A percentile compares a stretch with the other conserved stretches of the same genome.
These are phyloP conservation scores for Cylindroiulus punctatus DNA, from an alignment of 2,888 invertebrate species.

Conservation along the genomic window DNA sequence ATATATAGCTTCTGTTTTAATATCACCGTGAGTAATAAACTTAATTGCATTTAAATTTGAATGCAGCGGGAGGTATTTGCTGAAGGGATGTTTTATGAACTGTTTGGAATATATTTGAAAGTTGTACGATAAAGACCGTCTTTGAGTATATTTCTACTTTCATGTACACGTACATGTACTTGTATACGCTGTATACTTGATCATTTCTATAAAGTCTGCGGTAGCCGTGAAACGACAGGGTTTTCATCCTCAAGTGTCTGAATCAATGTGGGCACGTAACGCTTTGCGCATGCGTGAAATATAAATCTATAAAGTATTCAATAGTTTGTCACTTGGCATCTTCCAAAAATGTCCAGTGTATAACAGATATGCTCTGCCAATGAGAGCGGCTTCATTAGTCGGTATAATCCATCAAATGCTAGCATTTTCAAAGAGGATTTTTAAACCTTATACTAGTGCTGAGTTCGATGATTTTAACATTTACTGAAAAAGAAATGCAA, in stretches of 20 bases:
- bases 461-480: not conserved
- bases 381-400: not conserved
- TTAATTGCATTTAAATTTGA: not conserved
- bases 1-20: no score
- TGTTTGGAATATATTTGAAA: not conserved
- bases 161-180: no score
- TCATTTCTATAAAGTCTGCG: not conserved
- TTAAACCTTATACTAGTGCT: not conserved
- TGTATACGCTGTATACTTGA: not conserved
- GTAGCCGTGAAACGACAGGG: not conserved
- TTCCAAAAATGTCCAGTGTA: not conserved
- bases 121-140: no score
- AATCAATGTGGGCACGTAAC: not conserved
- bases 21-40: not conserved
- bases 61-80: not conserved
- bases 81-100: not conserved
- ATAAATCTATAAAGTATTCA: not conserved
- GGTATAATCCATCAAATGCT: not conserved
- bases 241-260: not conserved
- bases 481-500: not conserved
- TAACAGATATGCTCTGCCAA: not conserved
- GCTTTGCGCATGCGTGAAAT: not conserved
- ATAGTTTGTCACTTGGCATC: constrained; percentile 19
- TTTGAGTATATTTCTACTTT: no score
- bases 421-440: not conserved